Conservation (phyloP, 2,797 vertebrate species). For the Capromys pilorides region DNA sequence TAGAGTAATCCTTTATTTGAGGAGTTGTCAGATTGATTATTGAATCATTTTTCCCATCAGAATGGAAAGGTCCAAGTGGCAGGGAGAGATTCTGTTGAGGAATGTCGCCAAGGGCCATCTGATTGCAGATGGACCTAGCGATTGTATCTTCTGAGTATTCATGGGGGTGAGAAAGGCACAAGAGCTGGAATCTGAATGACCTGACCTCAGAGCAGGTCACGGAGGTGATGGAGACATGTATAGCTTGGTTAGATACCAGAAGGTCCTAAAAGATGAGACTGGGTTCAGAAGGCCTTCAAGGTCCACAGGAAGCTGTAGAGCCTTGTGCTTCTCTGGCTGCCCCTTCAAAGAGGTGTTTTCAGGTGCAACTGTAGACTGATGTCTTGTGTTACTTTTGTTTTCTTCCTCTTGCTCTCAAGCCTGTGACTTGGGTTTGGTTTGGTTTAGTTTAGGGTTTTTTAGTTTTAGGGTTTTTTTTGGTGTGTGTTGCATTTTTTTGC, state of each 20-base stretch:
- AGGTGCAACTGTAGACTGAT: not conserved
- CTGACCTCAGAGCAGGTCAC: not conserved
- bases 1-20: not conserved
- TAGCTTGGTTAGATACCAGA: not conserved
- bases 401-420: not conserved
- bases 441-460: not conserved
- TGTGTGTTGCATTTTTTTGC: not conserved
- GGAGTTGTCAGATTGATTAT: not conserved
- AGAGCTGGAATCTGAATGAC: not conserved
- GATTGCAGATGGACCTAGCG: not conserved
- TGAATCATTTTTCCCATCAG: constrained; percentile 43
- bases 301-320: no score
- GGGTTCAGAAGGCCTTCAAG: not conserved
- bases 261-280: not conserved
- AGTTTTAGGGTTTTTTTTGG: no score
- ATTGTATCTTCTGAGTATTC: not conserved
- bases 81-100: not conserved
- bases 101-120: not conserved
- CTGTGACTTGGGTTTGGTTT: not conserved
- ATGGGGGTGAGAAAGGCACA: not conserved
- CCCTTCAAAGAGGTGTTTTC: no score
- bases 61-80: constrained; percentile 27
- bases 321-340: not conserved
- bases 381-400: not conserved
- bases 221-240: no score